Evolutionary conservation across 2,888 invertebrate genomes (phyloP).

Genomic region (Machimus atricapillus): DNA sequence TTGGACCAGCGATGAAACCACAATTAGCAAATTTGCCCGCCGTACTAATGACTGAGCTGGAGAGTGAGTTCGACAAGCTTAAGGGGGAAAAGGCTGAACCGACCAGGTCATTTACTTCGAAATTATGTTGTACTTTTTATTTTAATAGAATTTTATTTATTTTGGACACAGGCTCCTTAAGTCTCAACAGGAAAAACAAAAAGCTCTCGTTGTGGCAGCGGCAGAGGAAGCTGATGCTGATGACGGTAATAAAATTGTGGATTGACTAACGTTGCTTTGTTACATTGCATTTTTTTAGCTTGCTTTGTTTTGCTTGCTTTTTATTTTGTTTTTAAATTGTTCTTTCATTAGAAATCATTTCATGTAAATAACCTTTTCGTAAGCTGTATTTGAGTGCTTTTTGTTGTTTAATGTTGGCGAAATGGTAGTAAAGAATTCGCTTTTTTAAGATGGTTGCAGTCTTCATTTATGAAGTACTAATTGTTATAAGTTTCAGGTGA

Average conservation of each 20-base stretch:
- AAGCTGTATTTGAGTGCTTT: not conserved
- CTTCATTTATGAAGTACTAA: too few species aligned
- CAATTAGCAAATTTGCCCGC: constrained; percentile 88
- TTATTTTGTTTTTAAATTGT: not conserved
- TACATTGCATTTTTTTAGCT: too few species aligned
- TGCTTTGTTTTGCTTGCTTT: not conserved
- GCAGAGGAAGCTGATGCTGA: constrained; percentile 65
- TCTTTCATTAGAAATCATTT: not conserved
- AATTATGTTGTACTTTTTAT: constrained; percentile 7
- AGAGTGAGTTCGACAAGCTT: constrained; percentile 84
- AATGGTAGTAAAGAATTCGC: not conserved
- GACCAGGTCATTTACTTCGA: constrained; percentile 51
- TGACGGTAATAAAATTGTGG: constrained; percentile 45
- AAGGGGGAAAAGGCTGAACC: constrained; percentile 60
- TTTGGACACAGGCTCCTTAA: constrained; percentile 56
- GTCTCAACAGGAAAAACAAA: constrained; percentile 62
- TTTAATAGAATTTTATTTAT: constrained; percentile 12
- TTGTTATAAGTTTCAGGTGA: not conserved
- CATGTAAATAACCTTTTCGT: not conserved
- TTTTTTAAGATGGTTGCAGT: too few species aligned
- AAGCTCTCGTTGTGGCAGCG: constrained; percentile 57
- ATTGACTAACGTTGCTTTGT: not conserved
- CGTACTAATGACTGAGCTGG: constrained; percentile 86
- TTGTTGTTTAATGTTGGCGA: not conserved
- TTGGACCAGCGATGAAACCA: constrained; percentile 81